These are phyloP conservation scores for Otolemur crassicaudatus DNA, from an alignment of 2,797 vertebrate species.

Conservation along the genomic window DNA sequence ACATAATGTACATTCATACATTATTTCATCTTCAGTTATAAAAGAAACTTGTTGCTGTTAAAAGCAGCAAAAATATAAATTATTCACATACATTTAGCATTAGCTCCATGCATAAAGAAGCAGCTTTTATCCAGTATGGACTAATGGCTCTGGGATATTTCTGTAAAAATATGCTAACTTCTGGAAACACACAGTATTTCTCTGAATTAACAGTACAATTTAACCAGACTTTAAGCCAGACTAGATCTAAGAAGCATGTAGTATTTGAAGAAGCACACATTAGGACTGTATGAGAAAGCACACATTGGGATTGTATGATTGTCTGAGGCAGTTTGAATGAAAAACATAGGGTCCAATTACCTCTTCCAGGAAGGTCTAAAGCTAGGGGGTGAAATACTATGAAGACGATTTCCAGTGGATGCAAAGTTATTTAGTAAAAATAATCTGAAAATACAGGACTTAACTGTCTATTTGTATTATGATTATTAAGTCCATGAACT, in stretches of 20 bases:
- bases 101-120: constrained; percentile 4
- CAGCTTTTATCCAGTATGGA: constrained; percentile 2
- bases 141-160: constrained; percentile 15
- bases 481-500: neutral
- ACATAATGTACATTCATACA: neutral
- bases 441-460: neutral
- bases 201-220: constrained; percentile 35
- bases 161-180: constrained; percentile 16
- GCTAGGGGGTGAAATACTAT: neutral
- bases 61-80: constrained; percentile 59
- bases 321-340: neutral
- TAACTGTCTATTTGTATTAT: neutral
- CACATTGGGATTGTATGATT: neutral
- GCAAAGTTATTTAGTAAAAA: neutral
- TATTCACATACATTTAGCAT: constrained; percentile 46
- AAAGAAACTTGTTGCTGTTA: constrained; percentile 6
- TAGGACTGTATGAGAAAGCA: neutral
- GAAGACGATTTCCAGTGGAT: neutral
- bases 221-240: neutral
- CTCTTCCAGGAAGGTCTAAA: neutral
- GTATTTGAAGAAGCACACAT: constrained; percentile 28
- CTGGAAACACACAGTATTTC: constrained; percentile 26
- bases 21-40: neutral
- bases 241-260: neutral
- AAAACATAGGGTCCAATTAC: neutral